Evolutionary conservation across 2,113 vertebrate genomes (phyloP).

Genomic region (Mystacornis crossleyi): DNA sequence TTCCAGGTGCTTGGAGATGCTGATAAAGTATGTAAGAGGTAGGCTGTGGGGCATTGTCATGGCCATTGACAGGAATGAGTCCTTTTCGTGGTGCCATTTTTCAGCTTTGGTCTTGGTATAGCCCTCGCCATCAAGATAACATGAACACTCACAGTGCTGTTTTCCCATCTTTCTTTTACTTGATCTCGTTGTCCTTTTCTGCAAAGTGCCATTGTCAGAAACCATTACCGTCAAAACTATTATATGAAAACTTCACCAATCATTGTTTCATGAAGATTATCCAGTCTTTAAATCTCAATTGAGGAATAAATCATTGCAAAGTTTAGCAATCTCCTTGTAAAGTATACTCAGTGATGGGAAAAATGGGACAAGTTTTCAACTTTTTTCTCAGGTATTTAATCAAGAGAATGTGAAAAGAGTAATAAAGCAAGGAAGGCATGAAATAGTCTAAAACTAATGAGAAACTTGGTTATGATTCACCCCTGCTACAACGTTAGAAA

Average conservation of each 20-base stretch:
- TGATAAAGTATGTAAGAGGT: background rate
- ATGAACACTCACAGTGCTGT: background rate
- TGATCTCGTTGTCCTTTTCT: background rate
- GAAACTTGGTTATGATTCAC: background rate
- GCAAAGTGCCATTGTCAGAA: background rate
- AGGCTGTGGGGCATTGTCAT: background rate
- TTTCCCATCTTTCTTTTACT: background rate
- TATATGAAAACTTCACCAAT: background rate
- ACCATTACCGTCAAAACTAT: background rate
- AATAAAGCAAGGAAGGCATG: conserved; percentile 28
- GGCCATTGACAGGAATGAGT: background rate
- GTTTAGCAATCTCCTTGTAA: conserved; percentile 33
- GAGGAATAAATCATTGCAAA: conserved; percentile 40
- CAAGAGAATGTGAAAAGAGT: conserved; percentile 1
- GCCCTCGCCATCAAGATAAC: background rate
- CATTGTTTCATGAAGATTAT: background rate
- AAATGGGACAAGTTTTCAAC: background rate
- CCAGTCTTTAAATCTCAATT: conserved; percentile 41
- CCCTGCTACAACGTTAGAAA: background rate
- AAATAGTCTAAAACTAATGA: conserved; percentile 25
- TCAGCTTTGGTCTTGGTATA: background rate
- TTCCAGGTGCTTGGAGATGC: background rate
- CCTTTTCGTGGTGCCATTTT: background rate
- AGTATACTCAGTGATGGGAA: conserved; percentile 2
- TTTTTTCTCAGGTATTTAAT: conserved; percentile 10